Evolutionary conservation across 1,140 invertebrate genomes (phyloP).

Genomic region (Drosophila seguyi): DNA sequence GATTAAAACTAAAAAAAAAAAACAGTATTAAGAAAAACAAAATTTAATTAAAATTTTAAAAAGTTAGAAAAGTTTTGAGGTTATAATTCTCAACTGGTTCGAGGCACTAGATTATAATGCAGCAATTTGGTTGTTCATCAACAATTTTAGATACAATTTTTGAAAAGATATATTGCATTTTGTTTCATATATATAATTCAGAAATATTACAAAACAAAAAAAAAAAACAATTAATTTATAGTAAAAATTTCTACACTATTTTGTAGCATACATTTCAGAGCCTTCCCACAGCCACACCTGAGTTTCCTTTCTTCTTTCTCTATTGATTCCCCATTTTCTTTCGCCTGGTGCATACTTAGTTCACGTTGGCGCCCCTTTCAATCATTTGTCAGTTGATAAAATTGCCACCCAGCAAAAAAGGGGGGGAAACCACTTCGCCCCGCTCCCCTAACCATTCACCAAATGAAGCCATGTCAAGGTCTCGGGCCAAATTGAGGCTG

Average conservation of each 20-base stretch:
- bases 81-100: no score
- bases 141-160: no score
- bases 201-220: background rate
- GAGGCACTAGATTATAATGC: no score
- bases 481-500: conserved; percentile 20
- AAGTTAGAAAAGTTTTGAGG: no score
- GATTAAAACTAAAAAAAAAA: background rate
- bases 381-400: conserved; percentile 45
- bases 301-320: background rate
- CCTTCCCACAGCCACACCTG: conserved; percentile 1
- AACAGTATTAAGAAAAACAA: background rate
- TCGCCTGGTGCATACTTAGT: conserved; percentile 14
- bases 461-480: conserved; percentile 42
- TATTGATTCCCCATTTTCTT: conserved; percentile 30
- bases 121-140: no score
- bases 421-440: background rate
- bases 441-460: no score
- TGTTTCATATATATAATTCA: no score
- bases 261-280: conserved; percentile 22
- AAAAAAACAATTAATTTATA: background rate
- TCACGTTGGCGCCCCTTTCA: conserved; percentile 26
- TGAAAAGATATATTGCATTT: no score
- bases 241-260: background rate
- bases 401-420: conserved; percentile 7
- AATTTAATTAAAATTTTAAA: no score